Evolutionary conservation across 1,140 invertebrate species (phyloP).

Genomic region (Tenebrio molitor): DNA sequence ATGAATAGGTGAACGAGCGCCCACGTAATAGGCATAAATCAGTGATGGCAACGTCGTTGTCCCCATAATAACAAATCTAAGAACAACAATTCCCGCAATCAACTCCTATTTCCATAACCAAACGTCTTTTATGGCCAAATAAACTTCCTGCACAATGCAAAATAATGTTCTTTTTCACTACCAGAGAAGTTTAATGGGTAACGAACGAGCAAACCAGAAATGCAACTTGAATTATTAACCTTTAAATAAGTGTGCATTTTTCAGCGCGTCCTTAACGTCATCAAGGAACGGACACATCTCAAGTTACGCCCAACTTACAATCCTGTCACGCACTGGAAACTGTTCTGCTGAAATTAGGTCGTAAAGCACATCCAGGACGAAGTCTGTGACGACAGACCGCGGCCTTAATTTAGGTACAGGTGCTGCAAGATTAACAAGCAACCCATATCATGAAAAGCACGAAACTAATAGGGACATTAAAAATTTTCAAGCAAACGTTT

Average conservation of each 20-base stretch:
- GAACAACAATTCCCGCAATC: constrained; percentile 45
- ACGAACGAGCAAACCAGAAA: constrained; percentile 35
- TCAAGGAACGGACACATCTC: constrained; percentile 15
- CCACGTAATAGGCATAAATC: constrained; percentile 37
- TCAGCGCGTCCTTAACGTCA: constrained; percentile 16
- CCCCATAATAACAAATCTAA: constrained; percentile 47
- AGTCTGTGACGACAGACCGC: no score
- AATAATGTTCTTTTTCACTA: constrained; percentile 36
- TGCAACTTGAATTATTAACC: constrained; percentile 31
- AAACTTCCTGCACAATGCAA: constrained; percentile 45
- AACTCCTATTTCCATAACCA: constrained; percentile 46
- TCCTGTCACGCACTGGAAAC: no score
- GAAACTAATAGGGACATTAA: no score
- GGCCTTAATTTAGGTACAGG: no score
- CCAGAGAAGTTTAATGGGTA: constrained; percentile 28
- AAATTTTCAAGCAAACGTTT: no score
- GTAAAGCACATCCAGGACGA: no score
- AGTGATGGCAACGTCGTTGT: constrained; percentile 45
- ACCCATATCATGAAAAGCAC: no score
- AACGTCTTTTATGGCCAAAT: constrained; percentile 45
- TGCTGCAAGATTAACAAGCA: no score
- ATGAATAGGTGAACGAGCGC: constrained; percentile 26
- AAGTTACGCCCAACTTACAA: no score
- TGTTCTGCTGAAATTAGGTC: no score
- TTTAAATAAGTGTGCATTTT: constrained; percentile 31